Evolutionary conservation across 2,113 vertebrate species (phyloP), one percentile per base, ranked within the genome.

Genomic region (Rhodinocichla rosea): DNA sequence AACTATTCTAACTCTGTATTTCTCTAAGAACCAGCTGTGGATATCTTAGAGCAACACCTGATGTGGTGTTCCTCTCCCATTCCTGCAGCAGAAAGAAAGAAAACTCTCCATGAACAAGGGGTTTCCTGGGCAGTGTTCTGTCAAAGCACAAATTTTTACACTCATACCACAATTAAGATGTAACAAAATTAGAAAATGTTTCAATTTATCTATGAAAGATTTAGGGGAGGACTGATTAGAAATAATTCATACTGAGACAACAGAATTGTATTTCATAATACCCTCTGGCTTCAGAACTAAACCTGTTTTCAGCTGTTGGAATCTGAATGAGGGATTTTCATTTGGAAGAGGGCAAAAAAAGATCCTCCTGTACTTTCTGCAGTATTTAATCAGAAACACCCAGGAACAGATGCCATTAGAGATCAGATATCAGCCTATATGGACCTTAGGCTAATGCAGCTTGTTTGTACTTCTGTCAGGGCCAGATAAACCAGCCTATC

Each of bases 401-500:
- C 87, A 93, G 68, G 50, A 84, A 37, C 73, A 95, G 83, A 94
- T 45, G 40, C 74, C 63, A 24, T 44, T 32, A 60, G 82, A 92
- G 90, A 94, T 92, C 94, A 87, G 88, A 89, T 81, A 84, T 55
- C 80, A 40, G 79, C 52, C 81, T 82, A 55, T 91, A 90, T 32
- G 71, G 78, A 94, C 92, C 90, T 83, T 22, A 56, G 83, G 94
- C 80, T 95, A 94, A 95, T 91, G 79, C 90, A 92, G 69, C 87
- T 88, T 94, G 93, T 44, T 87, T 86, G 70, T 42, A 90, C 87
- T 65, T 88, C 63, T 91, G 94, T 91, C 93, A 68, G 23, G 20
- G 23, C 24, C 8, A 95, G 93, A 97, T 97, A 97, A 97, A 95
- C 32, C 82, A 90, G 95, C 82, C 92, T 96, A 95, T 85, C 92